Conservation (phyloP, 2,113 vertebrate genomes). For the Dicaeum eximium region DNA sequence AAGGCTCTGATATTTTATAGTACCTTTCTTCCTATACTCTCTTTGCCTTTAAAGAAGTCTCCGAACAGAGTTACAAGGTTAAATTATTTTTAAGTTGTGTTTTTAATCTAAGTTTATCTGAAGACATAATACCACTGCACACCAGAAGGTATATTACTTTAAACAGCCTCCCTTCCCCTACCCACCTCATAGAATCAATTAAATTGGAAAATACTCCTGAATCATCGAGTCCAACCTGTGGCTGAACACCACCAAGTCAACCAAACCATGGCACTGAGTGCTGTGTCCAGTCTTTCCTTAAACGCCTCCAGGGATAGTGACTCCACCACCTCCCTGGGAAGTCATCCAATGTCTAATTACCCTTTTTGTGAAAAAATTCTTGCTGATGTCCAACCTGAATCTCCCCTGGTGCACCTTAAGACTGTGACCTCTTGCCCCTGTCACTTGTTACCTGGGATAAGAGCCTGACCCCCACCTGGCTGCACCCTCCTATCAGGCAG, state of each 20-base stretch:
- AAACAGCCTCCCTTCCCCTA: background rate
- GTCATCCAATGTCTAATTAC: background rate
- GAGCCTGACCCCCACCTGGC: fast-evolving
- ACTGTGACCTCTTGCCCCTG: background rate
- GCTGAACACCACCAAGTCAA: background rate
- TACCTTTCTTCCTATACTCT: background rate
- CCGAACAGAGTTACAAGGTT: background rate
- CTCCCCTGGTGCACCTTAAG: background rate
- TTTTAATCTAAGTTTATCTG: background rate
- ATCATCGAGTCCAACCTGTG: background rate
- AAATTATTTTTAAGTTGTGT: background rate
- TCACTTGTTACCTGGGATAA: background rate
- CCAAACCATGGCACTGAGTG: background rate
- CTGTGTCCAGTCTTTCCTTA: background rate
- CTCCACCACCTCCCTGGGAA: background rate
- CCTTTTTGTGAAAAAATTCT: background rate
- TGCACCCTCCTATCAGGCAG: background rate
- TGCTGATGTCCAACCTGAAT: background rate
- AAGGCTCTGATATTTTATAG: background rate
- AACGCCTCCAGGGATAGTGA: background rate
- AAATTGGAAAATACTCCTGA: background rate
- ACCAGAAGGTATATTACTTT: background rate
- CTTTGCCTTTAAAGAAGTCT: background rate
- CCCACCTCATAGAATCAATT: background rate
- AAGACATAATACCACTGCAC: background rate